Base-by-base conservation (phyloP, 64 coral and sea anemone genomes). In the Pocillopora verrucosa region DNA sequence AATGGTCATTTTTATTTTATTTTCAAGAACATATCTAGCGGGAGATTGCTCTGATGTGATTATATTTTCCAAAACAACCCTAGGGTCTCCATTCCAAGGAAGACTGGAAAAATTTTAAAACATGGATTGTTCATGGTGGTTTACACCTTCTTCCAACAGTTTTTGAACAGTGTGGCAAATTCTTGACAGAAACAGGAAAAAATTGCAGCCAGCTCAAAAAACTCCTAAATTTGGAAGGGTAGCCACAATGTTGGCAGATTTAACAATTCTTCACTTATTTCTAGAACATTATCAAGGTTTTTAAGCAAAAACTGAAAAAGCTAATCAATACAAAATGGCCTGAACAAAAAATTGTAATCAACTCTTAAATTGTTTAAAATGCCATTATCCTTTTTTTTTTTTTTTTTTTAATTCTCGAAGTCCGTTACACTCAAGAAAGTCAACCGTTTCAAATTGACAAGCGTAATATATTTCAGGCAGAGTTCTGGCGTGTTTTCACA, bases 401-500 rank as follows among this genome's bases (percentile, higher is more conserved):
- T 68, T 22, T 22, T 20, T 25, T 70, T 3, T 25, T 70, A 11
- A 24, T 24, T 70, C 25, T 20, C 10, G 67, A 26, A 20, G 45
- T 36, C 72, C 72, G 62, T 30, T 25, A 41, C 81, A 20, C 81
- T 56, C 45, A 72, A 15, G 26, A 83, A 83, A 65, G 16, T 85
- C 36, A 85, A 24, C 65, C 41, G 36, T 85, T 85, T 85, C 82
- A 12, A n/a, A 72, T 85, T 6, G 64, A 56, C 19, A 26, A 85
- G 61, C 82, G 82, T 85, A 85, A 85, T 85, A 51, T 26, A 63
- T 24, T 70, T 24, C 6, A 12, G 82, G 82, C 64, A 62, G 64
- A 72, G 65, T 70, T 57, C 30, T 20, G 17, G 19, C 12, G 34
- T 65, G 0, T 84, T 67, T 25, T 11, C 17, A 45, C 62, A 68